phyloP scores from a whole-genome alignment of 2,797 vertebrate genomes.

The Xerus rutilus region DNA sequence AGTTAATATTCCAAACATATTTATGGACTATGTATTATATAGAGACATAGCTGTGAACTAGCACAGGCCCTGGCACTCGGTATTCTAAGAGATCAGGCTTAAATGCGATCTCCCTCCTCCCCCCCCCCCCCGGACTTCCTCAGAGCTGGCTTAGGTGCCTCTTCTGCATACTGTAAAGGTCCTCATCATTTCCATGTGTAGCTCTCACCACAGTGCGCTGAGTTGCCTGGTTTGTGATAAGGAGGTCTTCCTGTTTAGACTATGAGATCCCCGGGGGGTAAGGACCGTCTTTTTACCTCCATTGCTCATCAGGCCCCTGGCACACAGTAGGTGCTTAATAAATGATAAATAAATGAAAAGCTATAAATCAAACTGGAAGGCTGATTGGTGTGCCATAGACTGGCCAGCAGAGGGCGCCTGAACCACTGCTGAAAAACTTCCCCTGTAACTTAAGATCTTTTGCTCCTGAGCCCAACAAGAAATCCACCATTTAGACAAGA shows the following conservation, averaged over 20 bases:
- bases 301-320: background rate
- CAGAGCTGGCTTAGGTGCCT: background rate
- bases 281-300: background rate
- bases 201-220: background rate
- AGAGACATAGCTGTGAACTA: background rate
- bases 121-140: no score
- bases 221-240: background rate
- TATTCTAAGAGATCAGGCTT: background rate
- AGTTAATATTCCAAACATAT: background rate
- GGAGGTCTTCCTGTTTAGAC: background rate
- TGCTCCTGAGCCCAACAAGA: background rate
- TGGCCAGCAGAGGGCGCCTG: slow-evolving; percentile 34
- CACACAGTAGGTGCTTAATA: background rate
- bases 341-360: background rate
- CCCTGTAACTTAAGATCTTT: background rate
- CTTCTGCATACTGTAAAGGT: background rate
- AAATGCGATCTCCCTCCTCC: no score
- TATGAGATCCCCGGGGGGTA: background rate
- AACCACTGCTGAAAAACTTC: background rate
- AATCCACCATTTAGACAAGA: background rate
- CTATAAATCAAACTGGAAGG: background rate
- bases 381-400: background rate
- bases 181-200: background rate
- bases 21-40: background rate
- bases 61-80: background rate